phyloP scores from a whole-genome alignment of 2,113 vertebrate genomes.

The Verasper variegatus region DNA sequence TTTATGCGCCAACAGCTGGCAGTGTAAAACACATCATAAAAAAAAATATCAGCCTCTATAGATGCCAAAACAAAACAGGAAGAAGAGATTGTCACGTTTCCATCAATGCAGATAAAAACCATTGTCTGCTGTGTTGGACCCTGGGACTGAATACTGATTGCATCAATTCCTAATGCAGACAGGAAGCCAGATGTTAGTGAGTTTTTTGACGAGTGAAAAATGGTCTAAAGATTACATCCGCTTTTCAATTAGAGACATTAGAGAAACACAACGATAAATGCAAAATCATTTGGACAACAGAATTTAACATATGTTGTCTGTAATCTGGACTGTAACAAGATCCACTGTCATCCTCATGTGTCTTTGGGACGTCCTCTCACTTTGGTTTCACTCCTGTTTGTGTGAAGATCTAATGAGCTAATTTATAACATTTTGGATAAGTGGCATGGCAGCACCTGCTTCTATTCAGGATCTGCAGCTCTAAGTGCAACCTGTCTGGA shows the following conservation, averaged over 20 bases:
- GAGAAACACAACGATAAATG: background rate
- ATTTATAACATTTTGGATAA: constrained; percentile 14
- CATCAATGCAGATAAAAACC: too few relatives aligned
- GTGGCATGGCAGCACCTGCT: constrained; percentile 2
- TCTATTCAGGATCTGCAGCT: background rate
- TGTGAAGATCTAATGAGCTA: constrained; percentile 22
- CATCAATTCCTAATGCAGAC: too few relatives aligned
- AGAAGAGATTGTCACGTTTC: too few relatives aligned
- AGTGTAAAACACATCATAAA: too few relatives aligned
- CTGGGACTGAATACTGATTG: too few relatives aligned
- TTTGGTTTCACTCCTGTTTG: constrained; percentile 52
- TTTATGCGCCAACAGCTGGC: too few relatives aligned
- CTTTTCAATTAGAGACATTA: background rate
- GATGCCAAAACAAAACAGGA: too few relatives aligned
- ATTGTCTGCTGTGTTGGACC: too few relatives aligned
- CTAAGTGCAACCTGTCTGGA: too few relatives aligned
- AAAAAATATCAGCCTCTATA: too few relatives aligned
- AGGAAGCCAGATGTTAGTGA: too few relatives aligned
- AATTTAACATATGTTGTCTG: background rate
- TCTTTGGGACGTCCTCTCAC: constrained; percentile 20
- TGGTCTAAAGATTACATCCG: background rate
- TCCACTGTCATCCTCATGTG: constrained; percentile 11
- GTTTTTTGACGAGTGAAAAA: background rate
- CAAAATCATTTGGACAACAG: background rate
- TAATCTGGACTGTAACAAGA: too few relatives aligned